These are phyloP conservation scores for Oryctes rhinoceros DNA, from an alignment of 1,140 invertebrate species.

Conservation along the genomic window DNA sequence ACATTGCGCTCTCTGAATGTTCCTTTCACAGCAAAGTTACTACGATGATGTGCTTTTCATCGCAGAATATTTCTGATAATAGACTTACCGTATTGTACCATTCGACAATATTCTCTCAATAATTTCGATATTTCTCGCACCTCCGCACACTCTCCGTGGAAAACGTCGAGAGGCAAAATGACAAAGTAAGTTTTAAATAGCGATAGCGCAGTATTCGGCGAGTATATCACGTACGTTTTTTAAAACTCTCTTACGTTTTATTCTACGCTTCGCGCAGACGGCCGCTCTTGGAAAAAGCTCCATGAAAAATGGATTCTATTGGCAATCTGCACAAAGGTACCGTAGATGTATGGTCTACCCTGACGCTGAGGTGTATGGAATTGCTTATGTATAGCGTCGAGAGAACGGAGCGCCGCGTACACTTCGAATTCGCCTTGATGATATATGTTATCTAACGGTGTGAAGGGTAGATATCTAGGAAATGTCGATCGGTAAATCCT, in stretches of 20 bases:
- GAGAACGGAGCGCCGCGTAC: background rate
- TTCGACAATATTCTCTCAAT: background rate
- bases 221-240: conserved; percentile 32
- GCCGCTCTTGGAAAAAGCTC: background rate
- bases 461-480: background rate
- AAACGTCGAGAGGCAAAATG: background rate
- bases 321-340: conserved; percentile 24
- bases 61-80: no score
- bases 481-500: background rate
- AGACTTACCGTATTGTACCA: no score
- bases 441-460: conserved; percentile 6
- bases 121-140: background rate
- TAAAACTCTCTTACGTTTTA: conserved; percentile 28
- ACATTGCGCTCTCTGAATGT: no score
- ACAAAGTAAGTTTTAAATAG: conserved; percentile 6
- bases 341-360: background rate
- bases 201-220: conserved; percentile 7
- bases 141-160: background rate
- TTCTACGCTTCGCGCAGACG: background rate
- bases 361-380: conserved; percentile 13
- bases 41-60: no score
- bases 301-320: conserved; percentile 34
- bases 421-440: conserved; percentile 8
- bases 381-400: conserved; percentile 4
- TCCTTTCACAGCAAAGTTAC: no score